Evolutionary conservation across 2,888 invertebrate genomes (phyloP).

Genomic region (Eurytoma adleriae): DNA sequence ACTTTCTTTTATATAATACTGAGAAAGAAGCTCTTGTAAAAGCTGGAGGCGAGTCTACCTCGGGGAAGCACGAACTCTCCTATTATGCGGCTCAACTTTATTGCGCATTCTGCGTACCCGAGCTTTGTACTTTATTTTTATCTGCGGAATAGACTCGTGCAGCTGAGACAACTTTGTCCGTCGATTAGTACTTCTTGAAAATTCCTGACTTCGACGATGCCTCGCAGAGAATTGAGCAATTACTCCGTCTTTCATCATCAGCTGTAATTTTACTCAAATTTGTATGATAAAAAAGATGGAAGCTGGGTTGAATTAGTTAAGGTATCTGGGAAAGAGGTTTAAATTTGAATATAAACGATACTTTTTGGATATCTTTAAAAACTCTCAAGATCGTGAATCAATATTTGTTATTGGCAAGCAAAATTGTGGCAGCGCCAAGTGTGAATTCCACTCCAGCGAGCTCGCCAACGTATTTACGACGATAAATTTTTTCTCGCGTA

Average conservation of each 20-base stretch:
- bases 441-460: not conserved
- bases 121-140: slow-evolving; percentile 9
- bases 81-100: slow-evolving; percentile 2
- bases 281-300: too few species aligned
- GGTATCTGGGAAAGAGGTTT: not conserved
- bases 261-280: too few species aligned
- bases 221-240: too few species aligned
- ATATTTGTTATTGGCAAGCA: slow-evolving; percentile 23
- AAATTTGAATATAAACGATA: not conserved
- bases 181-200: too few species aligned
- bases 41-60: not conserved
- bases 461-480: slow-evolving; percentile 7
- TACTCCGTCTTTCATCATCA: too few species aligned
- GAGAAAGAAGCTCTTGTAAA: slow-evolving; percentile 6
- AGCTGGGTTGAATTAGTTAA: too few species aligned
- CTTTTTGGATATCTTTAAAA: not conserved
- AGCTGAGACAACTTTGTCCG: too few species aligned
- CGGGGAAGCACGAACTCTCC: too few species aligned
- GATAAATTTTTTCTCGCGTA: slow-evolving; percentile 15
- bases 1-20: not conserved
- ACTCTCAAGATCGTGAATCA: not conserved
- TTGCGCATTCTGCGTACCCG: slow-evolving; percentile 4
- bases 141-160: not conserved
- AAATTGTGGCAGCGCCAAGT: not conserved
- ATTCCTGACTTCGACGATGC: too few species aligned